phyloP scores from a whole-genome alignment of 2,888 invertebrate species.

The Drosophila merina region DNA sequence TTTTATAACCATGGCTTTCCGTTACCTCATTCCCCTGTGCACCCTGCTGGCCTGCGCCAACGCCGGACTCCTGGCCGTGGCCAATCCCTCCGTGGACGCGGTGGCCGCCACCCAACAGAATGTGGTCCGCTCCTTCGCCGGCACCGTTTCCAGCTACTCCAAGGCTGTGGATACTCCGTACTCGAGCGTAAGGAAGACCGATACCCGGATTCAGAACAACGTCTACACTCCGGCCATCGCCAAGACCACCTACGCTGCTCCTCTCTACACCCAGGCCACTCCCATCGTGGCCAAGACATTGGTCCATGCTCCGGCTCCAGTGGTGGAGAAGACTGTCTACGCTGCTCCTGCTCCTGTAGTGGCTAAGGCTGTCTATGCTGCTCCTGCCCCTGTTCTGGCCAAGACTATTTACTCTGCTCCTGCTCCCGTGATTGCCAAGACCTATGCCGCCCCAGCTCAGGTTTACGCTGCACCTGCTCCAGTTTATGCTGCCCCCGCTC shows the following conservation, averaged over 20 bases:
- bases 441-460: slow-evolving; percentile 60
- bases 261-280: slow-evolving; percentile 67
- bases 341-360: slow-evolving; percentile 56
- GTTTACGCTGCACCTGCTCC: slow-evolving; percentile 61
- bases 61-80: slow-evolving; percentile 85
- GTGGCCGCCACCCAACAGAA: slow-evolving; percentile 85
- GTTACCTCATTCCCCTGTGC: slow-evolving; percentile 86
- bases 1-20: slow-evolving; percentile 75
- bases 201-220: slow-evolving; percentile 86
- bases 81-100: slow-evolving; percentile 77
- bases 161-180: slow-evolving; percentile 87
- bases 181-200: slow-evolving; percentile 86
- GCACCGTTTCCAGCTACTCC: slow-evolving; percentile 86
- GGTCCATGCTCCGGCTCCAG: slow-evolving; percentile 60
- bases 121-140: slow-evolving; percentile 86
- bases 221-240: slow-evolving; percentile 84
- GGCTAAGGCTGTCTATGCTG: slow-evolving; percentile 70
- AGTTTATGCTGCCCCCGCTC: slow-evolving; percentile 35
- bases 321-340: slow-evolving; percentile 69
- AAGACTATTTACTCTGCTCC: slow-evolving; percentile 56
- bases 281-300: slow-evolving; percentile 60
- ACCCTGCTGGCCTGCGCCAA: slow-evolving; percentile 87
- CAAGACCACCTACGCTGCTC: slow-evolving; percentile 76
- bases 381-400: slow-evolving; percentile 74
- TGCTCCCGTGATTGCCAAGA: slow-evolving; percentile 47